These are phyloP conservation scores for Hippocampus kuda DNA, from an alignment of 2,797 vertebrate species.

Conservation along the genomic window DNA sequence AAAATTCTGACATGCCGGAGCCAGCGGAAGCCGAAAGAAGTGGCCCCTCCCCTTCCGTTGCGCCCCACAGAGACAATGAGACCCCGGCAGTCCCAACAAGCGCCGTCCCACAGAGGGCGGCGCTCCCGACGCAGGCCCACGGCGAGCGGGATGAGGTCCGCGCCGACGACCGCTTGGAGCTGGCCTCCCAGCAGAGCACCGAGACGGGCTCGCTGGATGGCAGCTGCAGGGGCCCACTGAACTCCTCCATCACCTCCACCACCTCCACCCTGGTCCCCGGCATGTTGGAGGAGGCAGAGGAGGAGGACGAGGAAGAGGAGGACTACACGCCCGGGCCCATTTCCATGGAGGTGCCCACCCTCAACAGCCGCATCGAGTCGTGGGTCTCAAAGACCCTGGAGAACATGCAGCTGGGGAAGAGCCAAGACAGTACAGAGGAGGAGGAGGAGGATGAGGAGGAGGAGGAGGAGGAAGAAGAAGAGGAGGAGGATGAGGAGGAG, in stretches of 20 bases:
- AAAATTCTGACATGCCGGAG: slow-evolving; percentile 83
- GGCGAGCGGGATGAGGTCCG: slow-evolving; percentile 78
- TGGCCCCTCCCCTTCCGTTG: slow-evolving; percentile 43
- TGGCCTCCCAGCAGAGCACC: slow-evolving; percentile 95
- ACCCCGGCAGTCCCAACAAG: background rate
- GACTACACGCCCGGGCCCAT: slow-evolving; percentile 87
- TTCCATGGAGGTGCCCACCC: slow-evolving; percentile 84
- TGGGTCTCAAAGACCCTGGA: slow-evolving; percentile 98
- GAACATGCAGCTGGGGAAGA: slow-evolving; percentile 88
- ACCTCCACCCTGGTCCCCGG: slow-evolving; percentile 95
- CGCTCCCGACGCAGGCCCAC: slow-evolving; percentile 14
- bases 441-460: slow-evolving; percentile 76
- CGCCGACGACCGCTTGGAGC: slow-evolving; percentile 85
- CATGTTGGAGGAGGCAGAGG: slow-evolving; percentile 92
- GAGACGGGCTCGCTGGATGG: slow-evolving; percentile 96
- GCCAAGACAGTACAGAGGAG: slow-evolving; percentile 80
- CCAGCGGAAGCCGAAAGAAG: slow-evolving; percentile 69
- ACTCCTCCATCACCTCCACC: slow-evolving; percentile 96
- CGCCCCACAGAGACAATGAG: slow-evolving; percentile 53
- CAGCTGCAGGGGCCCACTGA: slow-evolving; percentile 85
- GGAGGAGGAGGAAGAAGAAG: slow-evolving; percentile 70
- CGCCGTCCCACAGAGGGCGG: slow-evolving; percentile 44
- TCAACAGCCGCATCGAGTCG: slow-evolving; percentile 90
- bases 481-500: slow-evolving; percentile 72
- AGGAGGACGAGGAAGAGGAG: slow-evolving; percentile 90